Evolutionary conservation across 2,888 invertebrate species (phyloP).

Genomic region (Lamellibrachia satsuma): DNA sequence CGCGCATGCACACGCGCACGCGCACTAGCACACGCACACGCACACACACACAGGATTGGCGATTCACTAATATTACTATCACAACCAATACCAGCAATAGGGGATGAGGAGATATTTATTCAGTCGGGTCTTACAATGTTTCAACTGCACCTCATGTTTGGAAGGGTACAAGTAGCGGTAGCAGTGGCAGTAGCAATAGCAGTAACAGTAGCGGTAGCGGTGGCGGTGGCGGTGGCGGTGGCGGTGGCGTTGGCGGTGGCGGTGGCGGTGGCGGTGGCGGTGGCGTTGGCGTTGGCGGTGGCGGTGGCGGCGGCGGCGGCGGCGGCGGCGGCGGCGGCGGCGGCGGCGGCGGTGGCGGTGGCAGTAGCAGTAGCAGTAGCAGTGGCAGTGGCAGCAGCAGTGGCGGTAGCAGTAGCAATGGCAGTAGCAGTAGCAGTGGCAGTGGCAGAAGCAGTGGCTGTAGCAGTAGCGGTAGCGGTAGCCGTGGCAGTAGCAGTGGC

Average conservation of each 20-base stretch:
- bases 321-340: background rate
- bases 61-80: no score
- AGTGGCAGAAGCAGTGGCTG: slow-evolving; percentile 34
- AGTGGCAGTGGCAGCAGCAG: slow-evolving; percentile 32
- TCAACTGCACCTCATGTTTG: no score
- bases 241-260: background rate
- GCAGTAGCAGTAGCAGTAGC: slow-evolving; percentile 35
- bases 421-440: slow-evolving; percentile 32
- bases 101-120: no score
- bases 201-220: slow-evolving; percentile 32
- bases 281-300: slow-evolving; percentile 32
- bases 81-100: no score
- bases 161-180: no score
- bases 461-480: slow-evolving; percentile 36
- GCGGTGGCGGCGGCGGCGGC: background rate
- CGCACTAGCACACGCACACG: no score
- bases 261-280: slow-evolving; percentile 33
- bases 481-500: slow-evolving; percentile 36
- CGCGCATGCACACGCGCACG: no score
- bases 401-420: slow-evolving; percentile 32
- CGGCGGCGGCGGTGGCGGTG: background rate
- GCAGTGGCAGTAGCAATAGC: slow-evolving; percentile 30
- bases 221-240: background rate
- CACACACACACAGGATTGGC: no score
- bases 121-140: no score